Evolutionary conservation across 2,888 invertebrate species (phyloP).

Genomic region (Eupithecia abbreviata): DNA sequence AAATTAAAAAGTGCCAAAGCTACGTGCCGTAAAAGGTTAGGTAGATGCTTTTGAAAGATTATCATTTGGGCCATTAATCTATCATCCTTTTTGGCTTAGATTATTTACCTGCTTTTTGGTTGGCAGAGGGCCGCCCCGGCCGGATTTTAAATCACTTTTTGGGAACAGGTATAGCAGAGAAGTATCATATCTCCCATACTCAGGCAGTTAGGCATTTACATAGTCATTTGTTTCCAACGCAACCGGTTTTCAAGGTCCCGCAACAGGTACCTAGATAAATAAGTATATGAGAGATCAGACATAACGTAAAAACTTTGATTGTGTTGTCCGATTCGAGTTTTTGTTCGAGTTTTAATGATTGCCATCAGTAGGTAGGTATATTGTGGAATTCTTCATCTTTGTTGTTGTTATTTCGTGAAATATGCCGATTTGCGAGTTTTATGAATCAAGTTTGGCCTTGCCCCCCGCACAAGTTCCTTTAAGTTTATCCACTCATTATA

Average conservation of each 20-base stretch:
- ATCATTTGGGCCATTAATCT: too few relatives aligned
- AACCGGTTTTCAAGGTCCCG: conserved; percentile 42
- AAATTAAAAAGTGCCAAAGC: background rate
- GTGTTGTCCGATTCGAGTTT: background rate
- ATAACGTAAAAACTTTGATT: conserved; percentile 31
- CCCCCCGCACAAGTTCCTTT: too few relatives aligned
- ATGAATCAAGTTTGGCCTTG: too few relatives aligned
- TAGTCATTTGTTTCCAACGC: conserved; percentile 12
- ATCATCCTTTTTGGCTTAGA: too few relatives aligned
- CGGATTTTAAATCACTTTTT: background rate
- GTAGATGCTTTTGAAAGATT: too few relatives aligned
- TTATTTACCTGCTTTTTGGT: too few relatives aligned
- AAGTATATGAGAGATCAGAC: conserved; percentile 18
- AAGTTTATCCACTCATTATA: too few relatives aligned
- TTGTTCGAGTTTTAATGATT: background rate
- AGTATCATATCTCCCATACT: background rate
- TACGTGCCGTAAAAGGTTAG: background rate
- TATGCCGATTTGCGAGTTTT: background rate
- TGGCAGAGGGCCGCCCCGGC: background rate
- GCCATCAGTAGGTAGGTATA: background rate
- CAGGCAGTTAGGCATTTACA: background rate
- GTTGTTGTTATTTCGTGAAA: background rate
- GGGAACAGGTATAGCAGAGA: background rate
- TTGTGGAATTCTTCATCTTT: background rate
- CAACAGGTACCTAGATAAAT: conserved; percentile 19